phyloP scores from a whole-genome alignment of 2,797 vertebrate species.

The Xyrichtys novacula region DNA sequence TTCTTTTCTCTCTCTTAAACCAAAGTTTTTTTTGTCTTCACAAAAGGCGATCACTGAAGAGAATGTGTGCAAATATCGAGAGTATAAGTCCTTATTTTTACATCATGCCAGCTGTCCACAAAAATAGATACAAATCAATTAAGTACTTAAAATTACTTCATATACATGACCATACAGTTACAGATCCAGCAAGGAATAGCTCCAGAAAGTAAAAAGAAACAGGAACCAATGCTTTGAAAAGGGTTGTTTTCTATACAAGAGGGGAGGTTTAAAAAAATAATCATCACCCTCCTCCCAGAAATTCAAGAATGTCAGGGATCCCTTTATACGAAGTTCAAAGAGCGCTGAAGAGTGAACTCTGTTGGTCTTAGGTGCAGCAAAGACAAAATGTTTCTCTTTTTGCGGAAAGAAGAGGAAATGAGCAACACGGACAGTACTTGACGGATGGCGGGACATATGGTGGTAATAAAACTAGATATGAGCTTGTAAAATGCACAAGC shows the following conservation, averaged over 20 bases:
- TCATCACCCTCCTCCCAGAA: constrained; percentile 10
- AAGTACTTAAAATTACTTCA: constrained; percentile 63
- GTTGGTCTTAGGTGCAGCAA: constrained; percentile 45
- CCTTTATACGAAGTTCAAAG: constrained; percentile 58
- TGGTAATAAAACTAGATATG: constrained; percentile 41
- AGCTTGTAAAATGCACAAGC: constrained; percentile 34
- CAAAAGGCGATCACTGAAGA: constrained; percentile 56
- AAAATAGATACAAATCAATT: constrained; percentile 64
- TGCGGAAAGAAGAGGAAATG: constrained; percentile 29
- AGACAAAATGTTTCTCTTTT: constrained; percentile 53
- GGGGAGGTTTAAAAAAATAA: constrained; percentile 33
- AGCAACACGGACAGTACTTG: constrained; percentile 6
- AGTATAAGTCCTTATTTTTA: constrained; percentile 53
- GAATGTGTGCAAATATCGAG: constrained; percentile 71
- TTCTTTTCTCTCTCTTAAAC: constrained; percentile 32
- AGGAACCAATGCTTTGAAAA: constrained; percentile 41
- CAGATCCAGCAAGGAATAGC: constrained; percentile 51
- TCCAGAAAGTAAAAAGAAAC: constrained; percentile 41
- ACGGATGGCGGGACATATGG: constrained; percentile 13
- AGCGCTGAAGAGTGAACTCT: constrained; percentile 39
- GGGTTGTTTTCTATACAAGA: constrained; percentile 20
- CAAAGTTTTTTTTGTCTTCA: constrained; percentile 43
- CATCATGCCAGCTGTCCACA: constrained; percentile 68
- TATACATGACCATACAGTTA: constrained; percentile 58
- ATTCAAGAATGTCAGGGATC: constrained; percentile 64